A percentile compares a stretch with the other conserved stretches of the same genome.
These are phyloP conservation scores for Drosophila engyochracea DNA, from an alignment of 2,888 invertebrate genomes.

Conservation along the genomic window DNA sequence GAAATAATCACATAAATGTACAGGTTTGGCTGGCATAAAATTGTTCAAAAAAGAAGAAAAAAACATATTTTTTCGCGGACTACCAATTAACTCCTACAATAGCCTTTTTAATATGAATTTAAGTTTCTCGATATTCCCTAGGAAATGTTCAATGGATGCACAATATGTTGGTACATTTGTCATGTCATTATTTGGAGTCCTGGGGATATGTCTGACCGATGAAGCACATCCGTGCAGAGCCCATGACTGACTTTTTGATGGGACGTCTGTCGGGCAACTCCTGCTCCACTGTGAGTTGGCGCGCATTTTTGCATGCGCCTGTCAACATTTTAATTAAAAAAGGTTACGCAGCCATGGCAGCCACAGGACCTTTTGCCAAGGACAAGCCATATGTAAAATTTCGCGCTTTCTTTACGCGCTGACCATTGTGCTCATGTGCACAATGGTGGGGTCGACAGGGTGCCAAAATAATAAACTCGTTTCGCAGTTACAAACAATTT, in stretches of 20 bases:
- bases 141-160: not conserved
- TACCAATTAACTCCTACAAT: not conserved
- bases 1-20: not conserved
- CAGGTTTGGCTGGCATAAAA: not conserved
- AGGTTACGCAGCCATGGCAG: constrained; percentile 82
- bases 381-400: constrained; percentile 74
- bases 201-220: constrained; percentile 47
- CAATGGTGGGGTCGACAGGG: constrained; percentile 68
- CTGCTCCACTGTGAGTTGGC: constrained; percentile 25
- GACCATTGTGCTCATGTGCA: constrained; percentile 37
- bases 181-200: constrained; percentile 16
- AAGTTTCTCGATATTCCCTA: not conserved
- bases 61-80: not conserved
- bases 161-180: not conserved
- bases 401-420: constrained; percentile 78
- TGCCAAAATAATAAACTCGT: constrained; percentile 85
- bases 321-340: constrained; percentile 86
- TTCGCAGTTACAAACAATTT: constrained; percentile 84
- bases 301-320: constrained; percentile 83
- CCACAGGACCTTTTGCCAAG: constrained; percentile 26
- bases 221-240: constrained; percentile 36
- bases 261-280: constrained; percentile 11
- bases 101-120: not conserved
- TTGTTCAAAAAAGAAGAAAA: not conserved
- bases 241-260: constrained; percentile 45